Percentiles rank a stretch among this genome's conserved stretches.
Evolutionary conservation across 2,888 invertebrate species (phyloP).

Genomic region (Cryptocephalus moraei): DNA sequence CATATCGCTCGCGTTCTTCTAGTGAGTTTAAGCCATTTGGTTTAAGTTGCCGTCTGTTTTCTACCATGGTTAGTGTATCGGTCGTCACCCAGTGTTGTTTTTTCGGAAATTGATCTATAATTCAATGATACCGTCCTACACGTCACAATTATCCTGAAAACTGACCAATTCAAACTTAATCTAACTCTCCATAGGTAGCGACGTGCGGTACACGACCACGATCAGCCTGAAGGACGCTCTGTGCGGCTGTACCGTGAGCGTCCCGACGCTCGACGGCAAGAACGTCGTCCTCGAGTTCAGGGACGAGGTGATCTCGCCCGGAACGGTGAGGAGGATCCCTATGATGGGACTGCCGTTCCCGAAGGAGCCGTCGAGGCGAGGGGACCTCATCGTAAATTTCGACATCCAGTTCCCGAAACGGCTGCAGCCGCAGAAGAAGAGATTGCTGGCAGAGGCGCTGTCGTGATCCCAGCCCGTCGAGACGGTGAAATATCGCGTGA

Average conservation of each 20-base stretch:
- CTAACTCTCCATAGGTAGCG: conserved; percentile 40
- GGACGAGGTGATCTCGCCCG: conserved; percentile 75
- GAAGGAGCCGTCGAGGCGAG: conserved; percentile 78
- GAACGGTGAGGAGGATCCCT: conserved; percentile 68
- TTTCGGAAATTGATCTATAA: too few species aligned
- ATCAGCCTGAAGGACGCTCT: conserved; percentile 78
- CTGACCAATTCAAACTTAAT: too few species aligned
- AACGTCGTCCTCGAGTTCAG: conserved; percentile 52
- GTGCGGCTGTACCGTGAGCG: conserved; percentile 71
- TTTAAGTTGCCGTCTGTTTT: too few species aligned
- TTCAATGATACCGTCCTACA: too few species aligned
- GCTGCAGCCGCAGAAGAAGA: conserved; percentile 12
- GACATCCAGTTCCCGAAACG: conserved; percentile 83
- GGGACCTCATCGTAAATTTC: conserved; percentile 84
- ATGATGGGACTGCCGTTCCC: conserved; percentile 83
- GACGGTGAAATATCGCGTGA: too few species aligned
- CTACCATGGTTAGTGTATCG: too few species aligned
- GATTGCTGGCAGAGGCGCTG: conserved; percentile 16
- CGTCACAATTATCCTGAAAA: too few species aligned
- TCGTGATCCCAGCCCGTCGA: conserved; percentile 3
- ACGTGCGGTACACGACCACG: conserved; percentile 75
- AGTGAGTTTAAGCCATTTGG: too few species aligned
- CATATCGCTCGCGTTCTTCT: too few species aligned
- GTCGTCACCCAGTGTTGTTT: too few species aligned
- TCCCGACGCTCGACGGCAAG: conserved; percentile 77